phyloP scores from a whole-genome alignment of 2,888 invertebrate genomes.

The Folsomia candida region DNA sequence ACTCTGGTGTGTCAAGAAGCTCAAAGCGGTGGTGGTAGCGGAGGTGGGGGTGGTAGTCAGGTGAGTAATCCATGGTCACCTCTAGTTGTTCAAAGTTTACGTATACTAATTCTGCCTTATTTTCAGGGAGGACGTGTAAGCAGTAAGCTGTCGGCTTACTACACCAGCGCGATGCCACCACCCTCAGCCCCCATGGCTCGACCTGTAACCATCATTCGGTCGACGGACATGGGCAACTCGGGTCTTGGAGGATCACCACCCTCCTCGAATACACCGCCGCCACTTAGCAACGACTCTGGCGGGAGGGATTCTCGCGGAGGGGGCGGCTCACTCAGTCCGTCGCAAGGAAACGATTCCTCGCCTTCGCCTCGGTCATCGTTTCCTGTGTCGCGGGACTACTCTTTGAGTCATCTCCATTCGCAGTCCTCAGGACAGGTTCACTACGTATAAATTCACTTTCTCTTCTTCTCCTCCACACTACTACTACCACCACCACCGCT shows the following conservation, averaged over 20 bases:
- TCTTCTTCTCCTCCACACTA: background rate
- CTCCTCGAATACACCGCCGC: conserved; percentile 62
- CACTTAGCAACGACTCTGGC: conserved; percentile 54
- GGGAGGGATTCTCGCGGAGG: conserved; percentile 49
- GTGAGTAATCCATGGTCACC: background rate
- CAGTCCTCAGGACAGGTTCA: conserved; percentile 73
- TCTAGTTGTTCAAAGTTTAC: too few species aligned
- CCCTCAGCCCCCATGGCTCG: conserved; percentile 91
- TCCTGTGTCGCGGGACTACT: conserved; percentile 66
- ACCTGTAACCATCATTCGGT: conserved; percentile 92
- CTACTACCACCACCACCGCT: background rate
- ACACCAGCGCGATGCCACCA: conserved; percentile 88
- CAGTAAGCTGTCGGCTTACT: conserved; percentile 71
- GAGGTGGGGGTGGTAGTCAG: conserved; percentile 26
- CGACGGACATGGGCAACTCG: conserved; percentile 61
- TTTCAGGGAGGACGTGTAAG: conserved; percentile 36
- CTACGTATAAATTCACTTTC: conserved; percentile 48
- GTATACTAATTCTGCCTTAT: too few species aligned
- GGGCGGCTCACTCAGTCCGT: conserved; percentile 49
- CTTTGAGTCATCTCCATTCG: conserved; percentile 90
- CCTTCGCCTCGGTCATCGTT: conserved; percentile 52
- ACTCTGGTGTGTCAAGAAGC: conserved; percentile 95
- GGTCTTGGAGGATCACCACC: conserved; percentile 57
- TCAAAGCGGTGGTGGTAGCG: conserved; percentile 58
- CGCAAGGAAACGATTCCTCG: conserved; percentile 48